phyloP scores from a whole-genome alignment of 2,888 invertebrate genomes.

The Branchellion lobata region DNA sequence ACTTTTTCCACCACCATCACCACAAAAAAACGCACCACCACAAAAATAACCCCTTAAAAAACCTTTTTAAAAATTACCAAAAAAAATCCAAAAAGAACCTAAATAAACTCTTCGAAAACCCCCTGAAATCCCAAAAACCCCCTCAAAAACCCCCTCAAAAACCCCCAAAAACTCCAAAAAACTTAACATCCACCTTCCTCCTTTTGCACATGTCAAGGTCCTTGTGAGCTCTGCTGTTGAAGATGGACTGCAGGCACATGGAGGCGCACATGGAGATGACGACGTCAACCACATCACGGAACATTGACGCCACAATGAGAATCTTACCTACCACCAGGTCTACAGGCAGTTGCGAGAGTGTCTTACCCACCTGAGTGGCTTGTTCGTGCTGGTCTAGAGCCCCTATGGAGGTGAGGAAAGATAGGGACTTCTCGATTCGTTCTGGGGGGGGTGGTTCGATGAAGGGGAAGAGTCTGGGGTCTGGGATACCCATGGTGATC shows the following conservation, averaged over 20 bases:
- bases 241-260: constrained; percentile 87
- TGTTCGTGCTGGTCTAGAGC: constrained; percentile 74
- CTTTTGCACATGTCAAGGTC: constrained; percentile 69
- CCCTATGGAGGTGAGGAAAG: constrained; percentile 65
- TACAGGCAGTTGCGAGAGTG: constrained; percentile 84
- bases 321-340: constrained; percentile 94
- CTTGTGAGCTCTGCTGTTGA: constrained; percentile 82
- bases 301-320: constrained; percentile 84
- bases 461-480: constrained; percentile 86
- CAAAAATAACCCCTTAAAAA: too few relatives aligned
- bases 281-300: constrained; percentile 77
- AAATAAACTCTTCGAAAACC: too few relatives aligned
- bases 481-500: constrained; percentile 87
- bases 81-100: too few relatives aligned
- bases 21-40: too few relatives aligned
- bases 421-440: constrained; percentile 82
- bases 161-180: too few relatives aligned
- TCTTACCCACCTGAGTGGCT: constrained; percentile 77
- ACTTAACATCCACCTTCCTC: constrained; percentile 39
- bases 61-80: too few relatives aligned
- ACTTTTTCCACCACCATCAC: too few relatives aligned
- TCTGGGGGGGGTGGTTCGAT: constrained; percentile 84
- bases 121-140: too few relatives aligned
- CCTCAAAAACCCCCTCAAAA: too few relatives aligned
- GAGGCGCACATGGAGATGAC: constrained; percentile 86